Evolutionary conservation across 1,140 invertebrate species (phyloP).

Genomic region (Nomia melanderi): DNA sequence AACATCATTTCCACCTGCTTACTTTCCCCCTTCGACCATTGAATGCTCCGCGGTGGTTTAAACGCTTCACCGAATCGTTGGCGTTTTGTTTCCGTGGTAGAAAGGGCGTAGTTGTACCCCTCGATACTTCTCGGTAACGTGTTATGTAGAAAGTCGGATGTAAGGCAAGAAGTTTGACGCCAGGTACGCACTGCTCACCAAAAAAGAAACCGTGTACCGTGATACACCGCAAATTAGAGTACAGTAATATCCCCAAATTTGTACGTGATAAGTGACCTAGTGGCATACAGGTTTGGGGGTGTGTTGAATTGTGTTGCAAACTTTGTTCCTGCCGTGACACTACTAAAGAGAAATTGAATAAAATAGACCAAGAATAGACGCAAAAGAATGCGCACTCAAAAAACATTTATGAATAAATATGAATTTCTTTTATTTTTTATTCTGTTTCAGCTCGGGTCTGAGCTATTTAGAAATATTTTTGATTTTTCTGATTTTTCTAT

Average conservation of each 20-base stretch:
- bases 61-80: background rate
- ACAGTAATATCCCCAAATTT: background rate
- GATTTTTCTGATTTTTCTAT: too few relatives aligned
- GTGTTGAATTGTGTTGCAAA: background rate
- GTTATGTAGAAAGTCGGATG: background rate
- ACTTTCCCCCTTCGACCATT: background rate
- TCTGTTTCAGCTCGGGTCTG: too few relatives aligned
- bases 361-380: too few relatives aligned
- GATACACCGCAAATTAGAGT: background rate
- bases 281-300: too few relatives aligned
- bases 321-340: background rate
- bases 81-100: background rate
- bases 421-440: too few relatives aligned
- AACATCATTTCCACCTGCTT: background rate
- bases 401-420: too few relatives aligned
- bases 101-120: background rate
- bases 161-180: background rate
- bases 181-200: conserved; percentile 5
- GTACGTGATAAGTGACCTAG: background rate
- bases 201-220: background rate
- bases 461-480: too few relatives aligned
- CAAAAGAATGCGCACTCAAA: too few relatives aligned
- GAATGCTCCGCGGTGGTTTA: background rate
- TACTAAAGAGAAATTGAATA: too few relatives aligned
- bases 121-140: background rate